Conservation (phyloP, 1,140 invertebrate species). For the Neodiprion lecontei region DNA sequence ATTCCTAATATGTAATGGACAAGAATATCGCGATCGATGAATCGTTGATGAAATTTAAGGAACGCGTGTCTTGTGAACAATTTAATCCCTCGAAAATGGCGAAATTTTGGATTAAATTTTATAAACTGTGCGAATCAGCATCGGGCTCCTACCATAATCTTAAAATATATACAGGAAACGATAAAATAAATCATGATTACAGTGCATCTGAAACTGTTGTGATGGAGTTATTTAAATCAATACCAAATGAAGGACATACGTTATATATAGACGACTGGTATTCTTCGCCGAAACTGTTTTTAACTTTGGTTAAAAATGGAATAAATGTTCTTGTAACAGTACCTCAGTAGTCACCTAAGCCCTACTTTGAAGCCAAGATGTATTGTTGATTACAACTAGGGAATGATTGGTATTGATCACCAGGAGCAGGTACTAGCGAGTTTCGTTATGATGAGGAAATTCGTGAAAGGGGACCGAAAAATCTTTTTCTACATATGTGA, state of each 20-base stretch:
- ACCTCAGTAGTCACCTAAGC: constrained; percentile 20
- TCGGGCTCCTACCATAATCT: constrained; percentile 28
- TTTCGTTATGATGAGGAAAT: constrained; percentile 13
- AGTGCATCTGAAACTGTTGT: constrained; percentile 29
- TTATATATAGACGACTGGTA: constrained; percentile 32
- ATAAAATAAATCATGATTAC: constrained; percentile 26
- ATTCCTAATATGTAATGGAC: constrained; percentile 18
- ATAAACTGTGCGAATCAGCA: constrained; percentile 27
- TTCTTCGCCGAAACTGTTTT: constrained; percentile 27
- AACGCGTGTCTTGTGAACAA: constrained; percentile 25
- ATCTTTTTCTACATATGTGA: constrained; percentile 19
- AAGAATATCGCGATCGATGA: constrained; percentile 25
- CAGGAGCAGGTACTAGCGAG: constrained; percentile 12
- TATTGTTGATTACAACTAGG: constrained; percentile 22
- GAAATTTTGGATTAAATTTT: constrained; percentile 29
- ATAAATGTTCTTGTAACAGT: constrained; percentile 30
- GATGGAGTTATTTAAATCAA: constrained; percentile 24
- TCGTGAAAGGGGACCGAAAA: constrained; percentile 18
- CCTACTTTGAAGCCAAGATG: constrained; percentile 26
- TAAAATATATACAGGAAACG: constrained; percentile 30
- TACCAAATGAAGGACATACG: constrained; percentile 24
- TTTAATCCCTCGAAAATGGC: constrained; percentile 28
- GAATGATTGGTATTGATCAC: constrained; percentile 18
- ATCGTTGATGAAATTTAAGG: constrained; percentile 27
- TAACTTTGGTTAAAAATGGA: constrained; percentile 20